phyloP scores from a whole-genome alignment of 1,140 invertebrate genomes.

The Danaus melanippus region DNA sequence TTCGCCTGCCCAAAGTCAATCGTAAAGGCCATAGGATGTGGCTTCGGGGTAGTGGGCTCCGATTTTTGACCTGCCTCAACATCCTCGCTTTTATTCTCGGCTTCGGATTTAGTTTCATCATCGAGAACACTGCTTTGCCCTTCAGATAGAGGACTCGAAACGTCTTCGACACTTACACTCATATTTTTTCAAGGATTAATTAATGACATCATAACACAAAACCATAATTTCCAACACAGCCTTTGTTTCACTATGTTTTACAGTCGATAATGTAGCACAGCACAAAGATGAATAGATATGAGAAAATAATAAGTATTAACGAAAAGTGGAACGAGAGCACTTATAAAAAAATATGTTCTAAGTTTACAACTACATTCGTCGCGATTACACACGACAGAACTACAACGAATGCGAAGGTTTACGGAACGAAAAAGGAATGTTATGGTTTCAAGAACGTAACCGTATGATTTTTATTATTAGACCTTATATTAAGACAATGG shows the following conservation, averaged over 20 bases:
- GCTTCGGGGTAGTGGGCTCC: constrained; percentile 53
- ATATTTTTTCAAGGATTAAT: constrained; percentile 64
- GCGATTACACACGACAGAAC: constrained; percentile 39
- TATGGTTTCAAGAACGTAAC: constrained; percentile 22
- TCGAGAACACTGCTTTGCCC: constrained; percentile 47
- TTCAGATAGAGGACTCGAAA: constrained; percentile 59
- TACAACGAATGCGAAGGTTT: constrained; percentile 25
- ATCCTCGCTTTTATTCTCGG: constrained; percentile 38
- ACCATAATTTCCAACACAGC: constrained; percentile 32
- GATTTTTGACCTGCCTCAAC: constrained; percentile 50
- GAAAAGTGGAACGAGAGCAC: constrained; percentile 69
- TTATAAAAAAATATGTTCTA: constrained; percentile 42
- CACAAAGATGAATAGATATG: constrained; percentile 32
- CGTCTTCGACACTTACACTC: constrained; percentile 67
- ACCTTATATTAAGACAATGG: constrained; percentile 20
- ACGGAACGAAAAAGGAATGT: constrained; percentile 30
- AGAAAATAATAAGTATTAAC: constrained; percentile 43
- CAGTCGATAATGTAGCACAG: constrained; percentile 22
- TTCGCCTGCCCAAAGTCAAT: constrained; percentile 80
- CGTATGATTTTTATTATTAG: constrained; percentile 19
- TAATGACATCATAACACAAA: constrained; percentile 70
- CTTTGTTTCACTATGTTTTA: constrained; percentile 42
- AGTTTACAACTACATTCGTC: constrained; percentile 57
- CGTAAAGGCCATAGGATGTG: constrained; percentile 75
- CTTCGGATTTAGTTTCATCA: constrained; percentile 36